Conservation (phyloP, 2,113 vertebrate species). For the Dicerorhinus sumatrensis region DNA sequence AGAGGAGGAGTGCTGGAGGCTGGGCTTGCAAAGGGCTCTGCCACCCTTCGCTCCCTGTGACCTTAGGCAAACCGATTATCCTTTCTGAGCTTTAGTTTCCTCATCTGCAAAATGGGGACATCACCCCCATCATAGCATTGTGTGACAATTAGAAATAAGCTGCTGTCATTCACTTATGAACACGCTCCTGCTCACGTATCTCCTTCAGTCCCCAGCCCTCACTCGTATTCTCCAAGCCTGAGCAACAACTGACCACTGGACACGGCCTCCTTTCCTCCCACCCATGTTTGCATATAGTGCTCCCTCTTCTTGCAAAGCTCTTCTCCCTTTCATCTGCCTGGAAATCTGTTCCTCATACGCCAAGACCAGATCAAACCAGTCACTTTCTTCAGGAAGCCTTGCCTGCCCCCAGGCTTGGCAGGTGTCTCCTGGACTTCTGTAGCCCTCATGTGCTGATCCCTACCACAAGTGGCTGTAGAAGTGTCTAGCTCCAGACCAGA, state of each 20-base stretch:
- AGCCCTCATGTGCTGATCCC: background rate
- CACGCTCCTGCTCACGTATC: background rate
- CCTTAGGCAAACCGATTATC: background rate
- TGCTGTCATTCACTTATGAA: background rate
- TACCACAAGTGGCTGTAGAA: background rate
- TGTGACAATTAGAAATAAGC: background rate
- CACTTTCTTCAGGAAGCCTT: background rate
- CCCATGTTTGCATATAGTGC: background rate
- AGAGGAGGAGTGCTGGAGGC: background rate
- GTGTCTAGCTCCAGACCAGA: background rate
- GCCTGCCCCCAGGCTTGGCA: background rate
- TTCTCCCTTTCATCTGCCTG: background rate
- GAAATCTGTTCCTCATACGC: background rate
- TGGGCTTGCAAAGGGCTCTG: background rate
- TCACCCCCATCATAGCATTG: background rate
- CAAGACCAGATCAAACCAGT: background rate
- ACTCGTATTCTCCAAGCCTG: background rate
- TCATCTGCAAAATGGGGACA: background rate
- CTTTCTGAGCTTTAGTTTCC: background rate
- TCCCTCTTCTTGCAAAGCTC: background rate
- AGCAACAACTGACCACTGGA: background rate
- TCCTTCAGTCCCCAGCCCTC: background rate
- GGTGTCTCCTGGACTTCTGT: background rate
- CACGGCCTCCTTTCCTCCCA: background rate
- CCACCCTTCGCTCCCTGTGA: background rate